phyloP scores from a whole-genome alignment of 2,113 vertebrate genomes.

The Sula dactylatra region DNA sequence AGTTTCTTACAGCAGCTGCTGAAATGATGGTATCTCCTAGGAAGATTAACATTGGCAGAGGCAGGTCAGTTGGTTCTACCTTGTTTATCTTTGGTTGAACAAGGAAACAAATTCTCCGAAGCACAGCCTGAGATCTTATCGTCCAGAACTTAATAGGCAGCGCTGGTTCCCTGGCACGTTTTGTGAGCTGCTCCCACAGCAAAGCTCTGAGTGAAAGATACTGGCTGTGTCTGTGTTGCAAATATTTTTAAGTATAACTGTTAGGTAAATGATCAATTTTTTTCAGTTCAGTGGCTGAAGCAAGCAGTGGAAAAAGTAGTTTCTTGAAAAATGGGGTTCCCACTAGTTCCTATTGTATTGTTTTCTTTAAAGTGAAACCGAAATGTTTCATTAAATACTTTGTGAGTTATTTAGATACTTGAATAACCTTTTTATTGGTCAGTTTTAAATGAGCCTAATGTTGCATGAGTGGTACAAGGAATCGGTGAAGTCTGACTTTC shows the following conservation, averaged over 20 bases:
- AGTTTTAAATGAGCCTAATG: background rate
- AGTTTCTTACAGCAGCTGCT: background rate
- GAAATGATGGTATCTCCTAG: background rate
- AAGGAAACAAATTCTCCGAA: background rate
- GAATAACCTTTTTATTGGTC: background rate
- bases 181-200: background rate
- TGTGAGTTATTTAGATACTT: background rate
- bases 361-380: background rate
- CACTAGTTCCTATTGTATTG: background rate
- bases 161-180: background rate
- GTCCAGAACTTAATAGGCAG: background rate
- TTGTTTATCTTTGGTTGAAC: constrained; percentile 14
- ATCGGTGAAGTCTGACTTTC: background rate
- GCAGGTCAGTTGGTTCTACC: background rate
- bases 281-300: constrained; percentile 33
- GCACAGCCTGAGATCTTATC: constrained; percentile 2
- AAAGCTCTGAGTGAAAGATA: background rate
- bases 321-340: background rate
- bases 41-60: background rate
- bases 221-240: background rate
- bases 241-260: background rate
- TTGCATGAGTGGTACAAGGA: background rate
- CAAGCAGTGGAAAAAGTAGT: constrained; percentile 10
- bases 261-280: constrained; percentile 39
- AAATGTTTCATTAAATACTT: background rate